Evolutionary conservation across 2,113 vertebrate species (phyloP), one percentile per base, ranked within the genome.

Genomic region (Neoarius graeffei): DNA sequence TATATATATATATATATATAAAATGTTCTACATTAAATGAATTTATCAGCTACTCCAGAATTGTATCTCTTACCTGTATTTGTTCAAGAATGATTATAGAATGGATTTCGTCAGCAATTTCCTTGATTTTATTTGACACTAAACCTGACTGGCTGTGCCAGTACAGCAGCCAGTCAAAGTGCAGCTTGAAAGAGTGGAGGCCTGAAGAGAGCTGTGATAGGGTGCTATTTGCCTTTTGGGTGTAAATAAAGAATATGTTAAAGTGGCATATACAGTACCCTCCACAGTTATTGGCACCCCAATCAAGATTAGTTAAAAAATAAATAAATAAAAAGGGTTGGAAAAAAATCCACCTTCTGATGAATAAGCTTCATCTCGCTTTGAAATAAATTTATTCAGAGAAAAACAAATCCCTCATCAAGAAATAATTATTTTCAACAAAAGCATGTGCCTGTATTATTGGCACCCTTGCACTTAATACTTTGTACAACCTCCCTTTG

Each of bases 161-260:
- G 1, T 67, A 60, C 71, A 87, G 90, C 67, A 95, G 17, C 94
- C 94, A 95, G 30, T 93, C 84, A 0, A 92, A 27, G 20, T 95
- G 94, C 7, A 92, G 62, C 48, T 64, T 84, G 89, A 92, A 94
- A 66, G 89, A 83, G 67, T 90, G 86, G 0, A 86, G 66, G 81
- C 89, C 77, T 0, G 8, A 71, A 0, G 82, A 87, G 56, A 95
- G 90, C 88, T 90, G 84, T 7, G 85, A 67, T 1, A 95, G 88
- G 0, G 93, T 92, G 84, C 90, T 87, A 1, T 93, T 93, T 2
- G 87, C 23, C 95, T 95, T 42, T 92, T 6, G 42, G 86, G 4
- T 10, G 64, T 56, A 48, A 90, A 69, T 59, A 1, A 74, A 27
- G 4, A 77, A 10, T 48, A 56, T 30, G 27, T 80, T 60, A 42